These are phyloP conservation scores for Leucoma salicis DNA, from an alignment of 2,888 invertebrate genomes.

Conservation along the genomic window DNA sequence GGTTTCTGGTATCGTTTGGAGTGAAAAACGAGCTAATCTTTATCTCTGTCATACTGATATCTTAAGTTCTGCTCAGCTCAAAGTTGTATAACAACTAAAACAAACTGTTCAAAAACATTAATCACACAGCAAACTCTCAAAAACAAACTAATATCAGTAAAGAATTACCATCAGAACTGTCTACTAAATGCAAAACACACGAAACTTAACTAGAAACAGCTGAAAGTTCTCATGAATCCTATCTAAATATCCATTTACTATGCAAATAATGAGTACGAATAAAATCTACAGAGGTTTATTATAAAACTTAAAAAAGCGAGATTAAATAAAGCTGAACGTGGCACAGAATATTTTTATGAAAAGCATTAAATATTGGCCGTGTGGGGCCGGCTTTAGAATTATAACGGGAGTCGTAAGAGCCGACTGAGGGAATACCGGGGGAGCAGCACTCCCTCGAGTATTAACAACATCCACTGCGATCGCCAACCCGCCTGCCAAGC, in stretches of 20 bases:
- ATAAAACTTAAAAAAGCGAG: too few relatives aligned
- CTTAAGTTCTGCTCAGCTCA: background rate
- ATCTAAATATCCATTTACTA: constrained; percentile 33
- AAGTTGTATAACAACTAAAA: background rate
- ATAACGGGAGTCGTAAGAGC: too few relatives aligned
- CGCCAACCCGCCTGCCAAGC: too few relatives aligned
- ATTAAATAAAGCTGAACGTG: too few relatives aligned
- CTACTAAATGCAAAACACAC: background rate
- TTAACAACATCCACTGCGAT: too few relatives aligned
- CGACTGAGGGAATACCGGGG: too few relatives aligned
- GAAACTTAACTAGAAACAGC: constrained; percentile 7
- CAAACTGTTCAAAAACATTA: background rate
- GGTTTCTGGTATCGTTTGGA: too few relatives aligned
- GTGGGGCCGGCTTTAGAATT: too few relatives aligned
- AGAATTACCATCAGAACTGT: constrained; percentile 3
- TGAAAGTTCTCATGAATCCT: constrained; percentile 21
- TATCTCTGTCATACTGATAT: background rate
- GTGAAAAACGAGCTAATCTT: too few relatives aligned
- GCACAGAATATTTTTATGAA: too few relatives aligned
- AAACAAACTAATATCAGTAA: background rate
- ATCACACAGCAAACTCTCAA: background rate
- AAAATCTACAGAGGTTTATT: background rate
- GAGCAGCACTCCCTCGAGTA: too few relatives aligned
- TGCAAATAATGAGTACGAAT: constrained; percentile 15
- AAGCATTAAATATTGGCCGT: too few relatives aligned